A percentile compares a stretch with the other conserved stretches of the same genome.
Conservation (phyloP, 2,113 vertebrate genomes). For the Crocuta crocuta region DNA sequence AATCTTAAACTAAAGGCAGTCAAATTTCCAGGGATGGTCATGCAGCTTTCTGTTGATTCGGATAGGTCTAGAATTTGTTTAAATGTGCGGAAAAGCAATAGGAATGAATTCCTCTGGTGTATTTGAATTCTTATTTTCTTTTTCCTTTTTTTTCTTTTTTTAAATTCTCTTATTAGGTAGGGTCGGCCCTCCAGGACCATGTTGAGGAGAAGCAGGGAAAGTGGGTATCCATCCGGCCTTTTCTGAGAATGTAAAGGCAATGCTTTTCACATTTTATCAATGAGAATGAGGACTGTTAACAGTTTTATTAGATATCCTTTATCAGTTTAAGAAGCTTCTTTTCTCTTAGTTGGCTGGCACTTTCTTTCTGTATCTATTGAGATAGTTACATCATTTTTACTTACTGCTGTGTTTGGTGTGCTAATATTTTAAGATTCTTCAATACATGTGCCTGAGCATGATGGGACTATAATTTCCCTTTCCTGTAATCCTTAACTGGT, state of each 20-base stretch:
- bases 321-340: background rate
- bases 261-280: background rate
- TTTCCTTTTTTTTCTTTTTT: background rate
- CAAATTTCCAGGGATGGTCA: background rate
- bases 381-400: background rate
- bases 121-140: background rate
- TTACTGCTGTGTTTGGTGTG: background rate
- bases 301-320: background rate
- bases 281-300: background rate
- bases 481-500: background rate
- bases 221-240: background rate
- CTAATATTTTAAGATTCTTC: constrained; percentile 6
- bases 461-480: background rate
- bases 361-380: background rate
- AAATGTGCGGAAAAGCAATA: background rate
- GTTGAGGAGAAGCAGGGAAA: background rate
- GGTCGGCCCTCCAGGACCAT: background rate
- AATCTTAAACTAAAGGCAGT: background rate
- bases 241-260: background rate
- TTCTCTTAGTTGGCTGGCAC: background rate
- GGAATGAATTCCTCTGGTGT: background rate
- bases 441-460: background rate
- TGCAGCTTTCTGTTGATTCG: background rate
- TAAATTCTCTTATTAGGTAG: background rate
- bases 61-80: background rate